Evolutionary conservation across 2,888 invertebrate species (phyloP), one percentile per base, ranked within the genome.

Genomic region (Limnephilus lunatus): DNA sequence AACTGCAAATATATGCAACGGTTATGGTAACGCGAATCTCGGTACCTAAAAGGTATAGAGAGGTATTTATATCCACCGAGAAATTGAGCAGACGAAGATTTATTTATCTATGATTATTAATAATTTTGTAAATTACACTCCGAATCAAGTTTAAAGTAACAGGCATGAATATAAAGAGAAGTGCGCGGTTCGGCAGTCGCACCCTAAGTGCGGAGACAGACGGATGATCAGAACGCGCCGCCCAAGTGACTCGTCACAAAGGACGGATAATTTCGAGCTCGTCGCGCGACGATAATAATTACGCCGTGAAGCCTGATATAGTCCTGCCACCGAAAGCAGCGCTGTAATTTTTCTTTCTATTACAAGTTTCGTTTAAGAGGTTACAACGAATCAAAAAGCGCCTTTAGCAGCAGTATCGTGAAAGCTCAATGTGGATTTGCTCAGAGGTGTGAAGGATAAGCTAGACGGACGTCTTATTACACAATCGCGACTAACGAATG

Each of bases 271-370:
- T 89, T 81, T 39, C 39, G 19, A 30, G 89, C 14, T 81, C 88
- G 32, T 80, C 68, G 35, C 87, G 48, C 89, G 80, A 81, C 81
- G 89, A 89, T 89, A 81, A 89, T 88, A 88, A 88, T 88, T 88
- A 88, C 35, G 31, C 30, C 30, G 39, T n/a, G 25, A 44, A 81
- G 14, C 44, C 89, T 25, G 81, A 39, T 68, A 25, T 25, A 68
- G 68, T 68, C 68, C 25, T 68, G 68, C 68, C 68, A 7, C 68
- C 19, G n/a, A 68, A 7, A n/a, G 9, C 68, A 2, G 9, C 9
- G 68, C n/a, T 68, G 9, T 68, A 25, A 68, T 25, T n/a, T 25
- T n/a, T 68, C 68, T 68, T 25, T 68, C 68, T 68, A 2, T 2
- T 68, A 25, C 25, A 68, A 7, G 25, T 25, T 68, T 25, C 25